A percentile compares a stretch with the other conserved stretches of the same genome.
Conservation (phyloP, 2,888 invertebrate genomes). For the Lasioglossum marginatum region DNA sequence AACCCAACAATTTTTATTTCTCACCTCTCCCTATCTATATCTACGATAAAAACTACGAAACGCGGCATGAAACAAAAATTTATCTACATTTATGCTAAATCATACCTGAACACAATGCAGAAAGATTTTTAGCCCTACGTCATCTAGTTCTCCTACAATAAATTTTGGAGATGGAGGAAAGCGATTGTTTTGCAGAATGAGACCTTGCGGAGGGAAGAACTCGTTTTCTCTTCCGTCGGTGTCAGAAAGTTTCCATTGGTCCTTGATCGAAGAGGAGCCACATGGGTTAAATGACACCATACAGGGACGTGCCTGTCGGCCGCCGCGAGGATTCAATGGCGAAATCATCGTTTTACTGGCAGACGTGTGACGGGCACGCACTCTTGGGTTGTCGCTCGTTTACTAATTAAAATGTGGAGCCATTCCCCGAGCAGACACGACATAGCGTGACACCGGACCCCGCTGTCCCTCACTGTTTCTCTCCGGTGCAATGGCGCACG, state of each 20-base stretch:
- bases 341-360: constrained; percentile 56
- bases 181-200: background rate
- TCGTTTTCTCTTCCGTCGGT: constrained; percentile 71
- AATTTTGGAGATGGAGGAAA: background rate
- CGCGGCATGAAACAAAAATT: background rate
- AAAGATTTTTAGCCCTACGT: background rate
- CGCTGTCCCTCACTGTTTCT: constrained; percentile 34
- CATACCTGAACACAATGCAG: no score
- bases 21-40: no score
- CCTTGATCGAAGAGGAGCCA: constrained; percentile 70
- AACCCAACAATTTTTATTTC: background rate
- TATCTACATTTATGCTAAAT: background rate
- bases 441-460: constrained; percentile 44
- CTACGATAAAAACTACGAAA: background rate
- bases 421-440: constrained; percentile 25
- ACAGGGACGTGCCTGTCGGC: constrained; percentile 66
- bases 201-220: constrained; percentile 49
- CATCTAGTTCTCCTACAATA: background rate
- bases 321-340: constrained; percentile 46
- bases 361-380: constrained; percentile 58
- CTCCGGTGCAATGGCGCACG: constrained; percentile 17
- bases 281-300: constrained; percentile 72
- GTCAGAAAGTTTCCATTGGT: constrained; percentile 74
- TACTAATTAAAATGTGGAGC: constrained; percentile 69
- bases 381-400: constrained; percentile 35